Evolutionary conservation across 2,797 vertebrate species (phyloP).

Genomic region (Sus cebifrons): DNA sequence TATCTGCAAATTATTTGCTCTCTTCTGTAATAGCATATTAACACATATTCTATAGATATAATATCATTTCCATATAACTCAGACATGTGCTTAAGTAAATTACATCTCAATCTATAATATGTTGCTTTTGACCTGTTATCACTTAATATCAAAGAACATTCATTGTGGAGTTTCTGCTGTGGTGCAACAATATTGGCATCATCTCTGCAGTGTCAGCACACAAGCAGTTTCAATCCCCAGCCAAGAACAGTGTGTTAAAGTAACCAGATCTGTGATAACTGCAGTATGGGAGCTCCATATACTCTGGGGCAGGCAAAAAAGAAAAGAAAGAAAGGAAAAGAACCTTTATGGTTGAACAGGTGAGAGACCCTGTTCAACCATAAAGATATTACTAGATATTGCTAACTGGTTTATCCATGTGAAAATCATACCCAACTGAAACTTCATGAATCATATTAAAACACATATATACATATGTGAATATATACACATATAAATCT

Average conservation of each 20-base stretch:
- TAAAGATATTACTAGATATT: neutral
- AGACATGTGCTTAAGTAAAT: constrained; percentile 11
- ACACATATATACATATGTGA: neutral
- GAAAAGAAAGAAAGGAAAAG: too few species aligned
- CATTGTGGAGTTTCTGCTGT: too few species aligned
- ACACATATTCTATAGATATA: neutral
- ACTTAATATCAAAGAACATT: neutral
- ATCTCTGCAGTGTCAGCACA: too few species aligned
- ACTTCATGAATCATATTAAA: neutral
- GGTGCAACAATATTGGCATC: too few species aligned
- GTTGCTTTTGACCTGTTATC: neutral
- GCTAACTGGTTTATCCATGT: neutral
- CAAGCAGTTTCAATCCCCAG: too few species aligned
- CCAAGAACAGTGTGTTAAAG: too few species aligned
- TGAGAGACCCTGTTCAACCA: neutral
- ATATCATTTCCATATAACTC: neutral
- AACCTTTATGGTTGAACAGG: neutral
- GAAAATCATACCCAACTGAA: neutral
- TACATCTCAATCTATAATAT: neutral
- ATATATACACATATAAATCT: neutral
- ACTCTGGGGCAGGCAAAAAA: too few species aligned
- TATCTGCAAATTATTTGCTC: neutral
- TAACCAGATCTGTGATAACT: too few species aligned
- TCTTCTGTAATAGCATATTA: neutral
- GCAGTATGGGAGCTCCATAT: too few species aligned